Evolutionary conservation across 2,888 invertebrate genomes (phyloP), one percentile per base, ranked within the genome.

Genomic region (Ametastegia equiseti): DNA sequence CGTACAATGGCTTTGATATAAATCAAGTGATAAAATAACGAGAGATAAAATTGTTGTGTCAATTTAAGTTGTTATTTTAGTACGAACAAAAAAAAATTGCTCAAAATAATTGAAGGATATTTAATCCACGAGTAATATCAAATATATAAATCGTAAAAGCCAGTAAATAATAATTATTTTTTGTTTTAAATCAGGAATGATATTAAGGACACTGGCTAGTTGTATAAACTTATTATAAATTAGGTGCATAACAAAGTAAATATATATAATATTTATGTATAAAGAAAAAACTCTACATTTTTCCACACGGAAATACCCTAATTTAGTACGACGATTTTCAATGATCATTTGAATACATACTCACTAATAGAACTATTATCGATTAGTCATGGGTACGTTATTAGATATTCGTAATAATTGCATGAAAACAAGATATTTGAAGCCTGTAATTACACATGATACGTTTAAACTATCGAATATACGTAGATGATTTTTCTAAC

Each of bases 191-290:
- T 33, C 6, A 54, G 50, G 50, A 54, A 75, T 75, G 50, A 54
- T 36, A 36, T 36, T n/a, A 50, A 75, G 54, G 75, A 23, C 33
- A 54, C 5, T 36, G 54, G 36, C 13, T 36, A 3, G 6, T 23
- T 54, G 54, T 75, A 54, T 23, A 54, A 75, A 75, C 33, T 71
- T 73, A 75, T 36, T 39, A 75, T 75, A 75, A 75, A 75, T 75
- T 54, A 75, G 36, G 33, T 36, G 54, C 54, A 75, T 75, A 75
- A 75, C 54, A 75, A 75, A 75, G 54, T 54, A 9, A n/a, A n/a
- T 75, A 15, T 75, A 75, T 75, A 36, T 33, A 75, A 75, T 75
- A 75, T 75, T 75, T 39, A 36, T 50, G 19, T 50, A 75, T 75
- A 54, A 54, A 54, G 5, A 36, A 36, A 36, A 36, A 75, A 36